Evolutionary conservation across 2,797 vertebrate genomes (phyloP).

Genomic region (Crax fasciolata): DNA sequence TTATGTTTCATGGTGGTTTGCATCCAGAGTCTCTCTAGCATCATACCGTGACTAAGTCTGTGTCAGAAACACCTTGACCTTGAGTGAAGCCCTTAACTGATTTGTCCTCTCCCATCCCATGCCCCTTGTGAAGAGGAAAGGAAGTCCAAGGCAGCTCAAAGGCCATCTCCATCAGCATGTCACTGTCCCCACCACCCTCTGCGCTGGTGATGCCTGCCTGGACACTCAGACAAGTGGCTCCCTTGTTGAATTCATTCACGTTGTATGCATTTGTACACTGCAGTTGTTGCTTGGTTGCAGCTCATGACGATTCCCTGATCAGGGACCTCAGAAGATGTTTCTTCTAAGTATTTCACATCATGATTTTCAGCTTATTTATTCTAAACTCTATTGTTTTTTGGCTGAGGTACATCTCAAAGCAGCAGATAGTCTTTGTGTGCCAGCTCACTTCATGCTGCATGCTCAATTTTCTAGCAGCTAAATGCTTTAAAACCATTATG

Average conservation of each 20-base stretch:
- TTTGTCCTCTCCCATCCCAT: not conserved
- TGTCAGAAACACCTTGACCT: not conserved
- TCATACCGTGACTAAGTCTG: not conserved
- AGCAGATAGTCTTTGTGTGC: not conserved
- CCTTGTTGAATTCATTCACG: not conserved
- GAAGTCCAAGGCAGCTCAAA: not conserved
- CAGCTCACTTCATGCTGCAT: not conserved
- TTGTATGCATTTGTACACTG: not conserved
- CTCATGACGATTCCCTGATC: not conserved
- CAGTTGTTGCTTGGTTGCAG: not conserved
- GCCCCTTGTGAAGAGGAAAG: not conserved
- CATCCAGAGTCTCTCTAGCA: accelerated
- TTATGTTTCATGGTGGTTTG: not conserved
- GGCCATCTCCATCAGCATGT: not conserved
- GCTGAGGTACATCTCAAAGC: not conserved
- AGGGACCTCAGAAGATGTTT: not conserved
- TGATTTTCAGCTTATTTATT: not conserved
- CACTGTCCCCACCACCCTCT: not conserved
- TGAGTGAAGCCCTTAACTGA: not conserved
- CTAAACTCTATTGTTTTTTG: not conserved
- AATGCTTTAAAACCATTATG: constrained; percentile 22
- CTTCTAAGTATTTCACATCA: not conserved
- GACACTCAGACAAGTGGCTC: not conserved
- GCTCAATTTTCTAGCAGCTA: not conserved
- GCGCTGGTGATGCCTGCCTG: not conserved